phyloP scores from a whole-genome alignment of 2,888 invertebrate species.

The Shargacucullia verbasci region DNA sequence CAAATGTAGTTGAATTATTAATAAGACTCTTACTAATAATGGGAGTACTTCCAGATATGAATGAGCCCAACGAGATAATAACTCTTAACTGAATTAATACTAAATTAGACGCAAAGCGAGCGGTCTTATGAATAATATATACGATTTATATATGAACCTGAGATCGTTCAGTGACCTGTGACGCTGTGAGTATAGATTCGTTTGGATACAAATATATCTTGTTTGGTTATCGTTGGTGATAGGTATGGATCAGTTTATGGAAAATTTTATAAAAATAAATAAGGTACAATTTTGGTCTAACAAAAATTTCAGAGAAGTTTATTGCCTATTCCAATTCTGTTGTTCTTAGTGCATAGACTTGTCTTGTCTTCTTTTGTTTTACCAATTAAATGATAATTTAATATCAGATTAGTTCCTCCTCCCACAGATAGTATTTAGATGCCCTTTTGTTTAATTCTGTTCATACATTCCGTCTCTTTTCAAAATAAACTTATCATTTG shows the following conservation, averaged over 20 bases:
- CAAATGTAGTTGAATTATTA: slow-evolving; percentile 45
- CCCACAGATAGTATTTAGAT: too few relatives aligned
- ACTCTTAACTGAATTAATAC: slow-evolving; percentile 46
- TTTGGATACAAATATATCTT: slow-evolving; percentile 4
- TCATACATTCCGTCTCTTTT: too few relatives aligned
- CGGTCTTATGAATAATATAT: slow-evolving; percentile 33
- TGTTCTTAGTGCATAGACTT: too few relatives aligned
- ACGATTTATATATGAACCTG: slow-evolving; percentile 21
- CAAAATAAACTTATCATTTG: too few relatives aligned
- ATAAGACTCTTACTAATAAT: slow-evolving; percentile 32
- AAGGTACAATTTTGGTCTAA: too few relatives aligned
- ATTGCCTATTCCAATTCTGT: too few relatives aligned
- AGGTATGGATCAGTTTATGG: not conserved
- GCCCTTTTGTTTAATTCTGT: too few relatives aligned
- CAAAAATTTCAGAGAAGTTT: too few relatives aligned
- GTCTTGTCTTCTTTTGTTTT: too few relatives aligned
- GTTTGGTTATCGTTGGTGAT: not conserved
- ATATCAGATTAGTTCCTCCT: too few relatives aligned
- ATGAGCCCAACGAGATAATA: slow-evolving; percentile 37
- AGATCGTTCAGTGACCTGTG: slow-evolving; percentile 51
- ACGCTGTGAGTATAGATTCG: slow-evolving; percentile 5
- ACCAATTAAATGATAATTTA: too few relatives aligned
- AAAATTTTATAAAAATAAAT: not conserved
- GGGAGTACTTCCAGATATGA: slow-evolving; percentile 33
- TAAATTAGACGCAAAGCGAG: slow-evolving; percentile 32